Conservation (phyloP, 1,140 invertebrate genomes). For the Drosophila nasuta region DNA sequence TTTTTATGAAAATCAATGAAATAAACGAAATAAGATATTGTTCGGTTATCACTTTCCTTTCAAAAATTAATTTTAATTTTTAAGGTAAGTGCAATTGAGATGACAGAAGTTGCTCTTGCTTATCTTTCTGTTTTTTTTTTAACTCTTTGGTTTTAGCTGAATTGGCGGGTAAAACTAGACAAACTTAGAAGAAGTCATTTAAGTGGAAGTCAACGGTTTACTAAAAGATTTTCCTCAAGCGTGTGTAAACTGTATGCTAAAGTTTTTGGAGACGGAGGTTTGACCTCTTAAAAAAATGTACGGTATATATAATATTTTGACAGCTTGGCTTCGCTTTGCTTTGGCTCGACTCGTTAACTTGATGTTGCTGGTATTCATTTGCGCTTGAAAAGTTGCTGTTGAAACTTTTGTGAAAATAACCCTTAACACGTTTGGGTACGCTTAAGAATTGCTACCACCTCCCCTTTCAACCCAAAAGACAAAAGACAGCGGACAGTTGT, state of each 20-base stretch:
- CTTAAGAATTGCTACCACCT: slow-evolving; percentile 13
- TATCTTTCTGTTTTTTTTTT: background rate
- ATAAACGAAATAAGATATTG: too few relatives aligned
- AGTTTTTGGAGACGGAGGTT: background rate
- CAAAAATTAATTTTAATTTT: too few relatives aligned
- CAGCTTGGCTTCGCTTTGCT: slow-evolving; percentile 24
- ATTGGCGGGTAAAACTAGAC: background rate
- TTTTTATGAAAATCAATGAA: too few relatives aligned
- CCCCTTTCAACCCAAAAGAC: background rate
- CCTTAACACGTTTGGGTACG: slow-evolving; percentile 16
- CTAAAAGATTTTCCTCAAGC: slow-evolving; percentile 3
- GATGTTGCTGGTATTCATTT: slow-evolving; percentile 33
- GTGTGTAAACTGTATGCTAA: slow-evolving; percentile 19
- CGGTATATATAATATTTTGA: slow-evolving; percentile 27
- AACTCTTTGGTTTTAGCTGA: background rate
- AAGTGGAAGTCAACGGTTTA: slow-evolving; percentile 22
- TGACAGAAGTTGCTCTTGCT: background rate
- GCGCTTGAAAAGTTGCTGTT: slow-evolving; percentile 36
- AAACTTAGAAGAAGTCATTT: slow-evolving; percentile 12
- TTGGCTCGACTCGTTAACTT: slow-evolving; percentile 11
- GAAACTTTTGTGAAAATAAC: slow-evolving; percentile 32
- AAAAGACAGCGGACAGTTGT: slow-evolving; percentile 1
- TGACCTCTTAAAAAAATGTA: slow-evolving; percentile 9
- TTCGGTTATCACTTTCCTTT: too few relatives aligned
- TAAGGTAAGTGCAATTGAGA: too few relatives aligned